Conservation (phyloP, 2,113 vertebrate genomes). For the Oriolus oriolus region DNA sequence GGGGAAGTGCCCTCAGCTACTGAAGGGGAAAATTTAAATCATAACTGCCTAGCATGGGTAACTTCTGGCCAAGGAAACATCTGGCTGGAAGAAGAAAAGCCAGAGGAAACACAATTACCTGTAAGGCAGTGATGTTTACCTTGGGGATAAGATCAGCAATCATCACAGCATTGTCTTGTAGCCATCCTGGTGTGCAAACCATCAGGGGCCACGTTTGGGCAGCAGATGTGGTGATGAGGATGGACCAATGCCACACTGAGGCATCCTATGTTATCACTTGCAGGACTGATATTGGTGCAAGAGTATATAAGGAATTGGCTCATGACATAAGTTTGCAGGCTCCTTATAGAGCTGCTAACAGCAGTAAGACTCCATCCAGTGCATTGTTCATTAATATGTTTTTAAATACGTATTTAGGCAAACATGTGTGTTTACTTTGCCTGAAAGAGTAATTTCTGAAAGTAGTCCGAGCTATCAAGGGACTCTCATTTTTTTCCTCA, state of each 20-base stretch:
- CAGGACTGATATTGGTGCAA: background rate
- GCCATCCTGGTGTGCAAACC: background rate
- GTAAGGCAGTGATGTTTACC: background rate
- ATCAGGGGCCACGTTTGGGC: background rate
- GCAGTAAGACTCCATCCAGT: background rate
- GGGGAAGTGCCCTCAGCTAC: background rate
- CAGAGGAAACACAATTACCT: background rate
- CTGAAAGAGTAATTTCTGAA: background rate
- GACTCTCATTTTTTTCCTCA: background rate
- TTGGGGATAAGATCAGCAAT: background rate
- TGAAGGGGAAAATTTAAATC: background rate
- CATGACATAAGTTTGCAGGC: rapidly evolving
- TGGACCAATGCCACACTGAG: background rate
- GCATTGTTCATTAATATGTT: background rate
- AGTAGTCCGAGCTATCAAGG: background rate
- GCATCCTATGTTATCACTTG: no score
- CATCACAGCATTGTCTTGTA: background rate
- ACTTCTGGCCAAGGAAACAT: background rate
- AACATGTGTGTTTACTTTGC: background rate
- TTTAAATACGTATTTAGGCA: background rate
- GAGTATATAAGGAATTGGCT: background rate
- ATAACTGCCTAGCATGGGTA: background rate
- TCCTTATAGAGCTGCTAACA: background rate
- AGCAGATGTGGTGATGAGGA: background rate
- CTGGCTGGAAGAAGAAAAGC: background rate